Evolutionary conservation across 1,140 invertebrate species (phyloP), one percentile per base, ranked within the genome.

Genomic region (Drosophila athabasca): DNA sequence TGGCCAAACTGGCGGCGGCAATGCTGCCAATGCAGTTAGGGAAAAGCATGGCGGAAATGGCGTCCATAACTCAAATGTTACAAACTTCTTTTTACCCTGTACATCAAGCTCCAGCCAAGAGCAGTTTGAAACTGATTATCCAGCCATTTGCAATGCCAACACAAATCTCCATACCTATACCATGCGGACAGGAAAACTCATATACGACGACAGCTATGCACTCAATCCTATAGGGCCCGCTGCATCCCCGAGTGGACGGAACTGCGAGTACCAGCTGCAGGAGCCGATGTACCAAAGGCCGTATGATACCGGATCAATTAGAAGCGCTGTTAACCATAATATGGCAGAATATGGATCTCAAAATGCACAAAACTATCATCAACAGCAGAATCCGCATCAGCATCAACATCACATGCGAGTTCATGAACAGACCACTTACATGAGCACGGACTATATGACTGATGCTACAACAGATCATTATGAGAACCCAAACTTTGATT

Each of bases 111-210:
- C 95, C 2, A 96, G 95, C 62, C 96, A 95, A 26, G 95, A 96
- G 62, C 96, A 97, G 88, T 95, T 95, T 76, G 94, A 94, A 74
- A 95, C 95, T 1, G 95, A 95, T 73, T 97, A 97, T 91, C 96
- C 96, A 0, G 95, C 96, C 24, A 96, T 97, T 76, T 97, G 96
- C 82, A 96, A 95, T 75, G 95, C 96, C 1, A 97, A 97, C 83
- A 96, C 96, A 15, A 96, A 96, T 74, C 94, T 96, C 13, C 94
- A 96, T 59, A 96, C 96, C 31, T 97, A 96, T 79, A 96, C 95
- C 6, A 93, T 96, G 90, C 93, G 95, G 54, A 95, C 95, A 1
- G 95, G 95, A 0, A 96, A 96, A 81, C 94, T 95, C 15, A 95
- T 96, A 29, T 96, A 96, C 79, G 95, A 96, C 60, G 93, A 93